Percentiles rank a stretch among this genome's conserved stretches.
phyloP scores from a whole-genome alignment of 2,797 vertebrate genomes.

The Eurystomus glaucurus region DNA sequence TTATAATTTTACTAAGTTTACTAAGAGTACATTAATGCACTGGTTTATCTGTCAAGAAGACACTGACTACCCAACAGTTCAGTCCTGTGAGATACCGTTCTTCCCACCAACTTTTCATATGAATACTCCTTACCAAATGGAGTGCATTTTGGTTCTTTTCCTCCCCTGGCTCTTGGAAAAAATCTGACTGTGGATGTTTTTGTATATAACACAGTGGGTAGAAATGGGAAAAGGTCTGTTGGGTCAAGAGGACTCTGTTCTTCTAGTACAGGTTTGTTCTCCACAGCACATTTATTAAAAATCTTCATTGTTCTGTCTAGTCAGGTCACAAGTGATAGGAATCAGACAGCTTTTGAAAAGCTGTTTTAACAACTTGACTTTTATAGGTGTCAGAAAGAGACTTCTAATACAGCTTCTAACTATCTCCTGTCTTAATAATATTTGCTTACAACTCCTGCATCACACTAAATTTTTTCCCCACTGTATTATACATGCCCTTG shows the following conservation, averaged over 20 bases:
- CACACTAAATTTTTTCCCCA: background rate
- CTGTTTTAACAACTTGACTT: background rate
- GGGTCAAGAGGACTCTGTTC: accelerated
- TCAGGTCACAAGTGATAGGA: background rate
- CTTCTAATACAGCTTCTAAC: background rate
- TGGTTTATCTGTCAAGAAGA: background rate
- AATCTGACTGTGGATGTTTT: background rate
- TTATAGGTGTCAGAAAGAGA: background rate
- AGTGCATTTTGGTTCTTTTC: background rate
- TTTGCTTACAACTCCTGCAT: background rate
- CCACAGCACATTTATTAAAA: background rate
- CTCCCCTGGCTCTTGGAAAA: background rate
- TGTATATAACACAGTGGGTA: background rate
- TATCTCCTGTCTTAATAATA: background rate
- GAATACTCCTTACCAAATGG: background rate
- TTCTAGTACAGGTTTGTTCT: background rate
- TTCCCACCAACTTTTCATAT: background rate
- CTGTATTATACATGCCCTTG: background rate
- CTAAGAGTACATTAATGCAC: background rate
- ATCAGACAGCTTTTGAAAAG: background rate
- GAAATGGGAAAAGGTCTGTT: background rate
- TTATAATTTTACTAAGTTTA: background rate
- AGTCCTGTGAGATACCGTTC: background rate
- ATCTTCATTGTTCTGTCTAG: background rate
- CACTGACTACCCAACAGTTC: background rate